A percentile compares a stretch with the other conserved stretches of the same genome.
These are phyloP conservation scores for Eulimnadia texana DNA, from an alignment of 1,140 invertebrate genomes.

Conservation along the genomic window DNA sequence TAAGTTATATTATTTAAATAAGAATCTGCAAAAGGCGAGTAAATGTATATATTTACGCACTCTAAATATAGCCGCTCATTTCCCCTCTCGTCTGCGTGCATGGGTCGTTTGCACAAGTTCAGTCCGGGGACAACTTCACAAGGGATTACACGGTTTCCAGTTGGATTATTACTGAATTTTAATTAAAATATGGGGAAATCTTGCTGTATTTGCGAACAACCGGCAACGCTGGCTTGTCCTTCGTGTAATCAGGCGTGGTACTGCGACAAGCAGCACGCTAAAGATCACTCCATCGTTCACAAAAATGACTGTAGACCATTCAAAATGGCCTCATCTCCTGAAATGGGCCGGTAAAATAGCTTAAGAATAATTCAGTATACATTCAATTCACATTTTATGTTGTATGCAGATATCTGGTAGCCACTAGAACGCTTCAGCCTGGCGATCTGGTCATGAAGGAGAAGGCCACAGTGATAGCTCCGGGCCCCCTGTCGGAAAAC, in stretches of 20 bases:
- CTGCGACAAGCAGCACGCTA: background rate
- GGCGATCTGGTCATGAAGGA: constrained; percentile 7
- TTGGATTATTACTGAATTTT: background rate
- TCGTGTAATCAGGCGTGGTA: background rate
- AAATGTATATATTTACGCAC: background rate
- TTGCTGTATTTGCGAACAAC: background rate
- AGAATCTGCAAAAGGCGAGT: background rate
- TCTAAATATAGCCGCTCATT: background rate
- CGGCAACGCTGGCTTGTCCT: background rate
- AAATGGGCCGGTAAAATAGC: background rate
- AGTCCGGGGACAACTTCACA: background rate
- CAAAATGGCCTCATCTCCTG: background rate
- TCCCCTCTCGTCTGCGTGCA: background rate
- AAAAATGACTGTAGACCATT: background rate
- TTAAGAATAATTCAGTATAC: too few species aligned
- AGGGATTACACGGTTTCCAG: too few species aligned
- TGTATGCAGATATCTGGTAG: constrained; percentile 15
- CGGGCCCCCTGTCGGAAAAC: constrained; percentile 9
- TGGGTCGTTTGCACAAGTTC: background rate
- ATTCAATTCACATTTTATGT: too few species aligned
- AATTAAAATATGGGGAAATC: background rate
- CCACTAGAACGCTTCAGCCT: constrained; percentile 1
- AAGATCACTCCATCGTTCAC: background rate
- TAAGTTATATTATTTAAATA: too few species aligned
- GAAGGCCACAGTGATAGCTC: background rate